Base-by-base conservation (phyloP, 2,888 invertebrate genomes). In the Entomobrya proxima region DNA sequence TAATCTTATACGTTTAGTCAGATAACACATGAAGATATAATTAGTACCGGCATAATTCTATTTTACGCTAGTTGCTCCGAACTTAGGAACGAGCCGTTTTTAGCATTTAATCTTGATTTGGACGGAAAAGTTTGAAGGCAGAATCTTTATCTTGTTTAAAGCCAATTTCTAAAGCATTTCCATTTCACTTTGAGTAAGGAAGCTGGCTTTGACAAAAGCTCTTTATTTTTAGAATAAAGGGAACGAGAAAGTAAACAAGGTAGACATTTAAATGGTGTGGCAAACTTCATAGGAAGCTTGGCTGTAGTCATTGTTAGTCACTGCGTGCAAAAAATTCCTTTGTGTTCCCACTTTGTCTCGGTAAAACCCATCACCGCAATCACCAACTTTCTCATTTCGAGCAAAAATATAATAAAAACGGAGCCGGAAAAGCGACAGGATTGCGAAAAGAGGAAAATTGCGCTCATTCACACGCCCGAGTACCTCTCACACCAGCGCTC, bases 351-450 rank as follows among this genome's bases (percentile, higher is more conserved):
- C 13, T 30, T 30, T 30, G 30, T 47, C 50, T 69, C 40, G 72
- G 32, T 72, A 13, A 72, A 72, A 72, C 30, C 30, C 72, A 47
- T 72, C 72, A 72, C 15, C 30, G 32, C n/a, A 47, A 50, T 50
- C 50, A 72, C 40, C 47, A 72, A 72, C 72, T 72, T 72, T 50
- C 18, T 21, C 37, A 72, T 67, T 67, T 67, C 18, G n/a, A 18
- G 30, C 2, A 50, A 30, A n/a, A 50, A 35, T n/a, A 47, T 13
- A 7, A 50, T 47, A 15, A 47, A 72, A 32, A 47, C 4, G 72
- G 64, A 64, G 64, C 37, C 4, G 13, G 61, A 30, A 61, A 15
- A 15, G 2, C 13, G 27, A 7, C 18, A 64, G 27, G 21, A 21
- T 9, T n/a, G 1, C 11, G 35, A 21, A 21, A 64, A 24, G n/a